Base-by-base conservation (phyloP, 2,797 vertebrate species). In the Labroides dimidiatus region DNA sequence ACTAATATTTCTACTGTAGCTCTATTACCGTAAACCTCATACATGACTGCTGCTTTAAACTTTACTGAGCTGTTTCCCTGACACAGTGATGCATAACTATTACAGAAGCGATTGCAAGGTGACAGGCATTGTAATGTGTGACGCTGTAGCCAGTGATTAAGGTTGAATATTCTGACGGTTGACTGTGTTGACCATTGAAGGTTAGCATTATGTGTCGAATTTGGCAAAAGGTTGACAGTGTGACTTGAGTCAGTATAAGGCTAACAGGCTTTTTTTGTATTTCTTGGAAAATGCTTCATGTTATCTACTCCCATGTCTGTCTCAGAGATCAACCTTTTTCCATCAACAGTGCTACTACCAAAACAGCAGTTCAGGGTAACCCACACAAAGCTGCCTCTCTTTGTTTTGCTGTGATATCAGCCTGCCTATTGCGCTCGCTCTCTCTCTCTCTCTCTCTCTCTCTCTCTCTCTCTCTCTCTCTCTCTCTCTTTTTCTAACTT, bases 351-450 rank as follows among this genome's bases (percentile, higher is more conserved):
- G 95, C 96, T 97, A 95, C 95, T 95, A 97, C 96, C 96, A 99
- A 97, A 99, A 95, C 89, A 95, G 94, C 95, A 94, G 93, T 95
- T 96, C 96, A 97, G 96, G 96, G 95, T 97, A 93, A 94, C 93
- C 90, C 90, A 92, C 93, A 94, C 88, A 93, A 96, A 95, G 93
- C 95, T 95, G 94, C 96, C 96, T 95, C 59, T 4, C 30, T 77
- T 88, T 78, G 59, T 82, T 83, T 90, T 87, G 84, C 80, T 89
- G 85, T 72, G 67, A 84, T 69, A 66, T 85, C 77, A 74, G 84
- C 57, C 57, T 72, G 53, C 65, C 69, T 78, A 51, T 73, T n/a
- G n/a, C n/a, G n/a, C n/a, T n/a, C n/a, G n/a, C 43, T 75, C 37
- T 71, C 4, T 50, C 10, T 60, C 48, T 62, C 4, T 52, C 45